Percentiles rank a stretch among this genome's conserved stretches.
Conservation (phyloP, 2,888 invertebrate species). For the Boloria euphrosyne region DNA sequence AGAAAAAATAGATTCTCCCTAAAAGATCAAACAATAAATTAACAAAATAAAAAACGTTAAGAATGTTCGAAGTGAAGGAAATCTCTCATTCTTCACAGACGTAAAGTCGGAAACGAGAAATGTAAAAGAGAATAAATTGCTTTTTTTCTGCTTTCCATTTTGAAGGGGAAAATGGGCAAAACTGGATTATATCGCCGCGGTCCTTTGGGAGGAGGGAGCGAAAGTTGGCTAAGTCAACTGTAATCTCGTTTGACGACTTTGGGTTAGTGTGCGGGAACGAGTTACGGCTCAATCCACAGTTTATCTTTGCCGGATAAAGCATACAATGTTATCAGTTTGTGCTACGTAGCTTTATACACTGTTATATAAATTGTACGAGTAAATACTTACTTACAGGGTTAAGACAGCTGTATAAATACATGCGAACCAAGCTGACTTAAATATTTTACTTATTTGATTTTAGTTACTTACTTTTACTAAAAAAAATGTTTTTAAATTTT, state of each 20-base stretch:
- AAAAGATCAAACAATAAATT: not conserved
- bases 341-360: not conserved
- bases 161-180: conserved; percentile 60
- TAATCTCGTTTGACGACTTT: conserved; percentile 62
- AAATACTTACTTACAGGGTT: too few species aligned
- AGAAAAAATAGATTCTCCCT: too few species aligned
- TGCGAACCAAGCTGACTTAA: too few species aligned
- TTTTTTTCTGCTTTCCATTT: conserved; percentile 50
- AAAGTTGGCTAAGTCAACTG: conserved; percentile 61
- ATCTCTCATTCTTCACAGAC: conserved; percentile 23
- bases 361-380: not conserved
- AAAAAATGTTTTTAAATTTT: too few species aligned
- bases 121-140: conserved; percentile 47
- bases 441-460: too few species aligned
- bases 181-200: conserved; percentile 68
- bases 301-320: conserved; percentile 9
- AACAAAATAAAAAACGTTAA: conserved; percentile 1
- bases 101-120: conserved; percentile 29
- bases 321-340: not conserved
- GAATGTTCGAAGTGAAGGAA: conserved; percentile 1
- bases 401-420: too few species aligned
- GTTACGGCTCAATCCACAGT: conserved; percentile 23
- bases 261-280: conserved; percentile 46
- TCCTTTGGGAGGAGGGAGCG: conserved; percentile 54
- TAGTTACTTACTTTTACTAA: too few species aligned